These are phyloP conservation scores for Halyomorpha halys DNA, from an alignment of 1,140 invertebrate species.

Conservation along the genomic window DNA sequence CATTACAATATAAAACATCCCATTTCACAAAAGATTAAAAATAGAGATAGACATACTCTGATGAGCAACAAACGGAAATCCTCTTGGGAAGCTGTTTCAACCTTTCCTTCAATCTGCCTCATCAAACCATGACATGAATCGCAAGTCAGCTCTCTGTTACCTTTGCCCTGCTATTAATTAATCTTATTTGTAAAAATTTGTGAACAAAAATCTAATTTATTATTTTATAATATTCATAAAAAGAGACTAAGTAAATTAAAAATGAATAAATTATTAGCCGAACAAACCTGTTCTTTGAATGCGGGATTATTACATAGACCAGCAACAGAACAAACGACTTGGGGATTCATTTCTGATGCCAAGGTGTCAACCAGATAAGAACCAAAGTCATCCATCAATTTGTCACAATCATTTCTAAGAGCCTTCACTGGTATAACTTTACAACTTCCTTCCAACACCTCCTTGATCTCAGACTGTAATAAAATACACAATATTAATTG, in stretches of 20 bases:
- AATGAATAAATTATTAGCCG: too few species aligned
- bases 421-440: constrained; percentile 60
- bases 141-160: not conserved
- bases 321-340: constrained; percentile 69
- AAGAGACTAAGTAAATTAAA: too few species aligned
- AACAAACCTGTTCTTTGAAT: not conserved
- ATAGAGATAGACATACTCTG: not conserved
- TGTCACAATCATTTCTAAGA: constrained; percentile 65
- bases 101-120: constrained; percentile 8
- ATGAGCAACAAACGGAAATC: not conserved
- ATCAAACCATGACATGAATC: constrained; percentile 10
- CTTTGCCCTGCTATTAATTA: too few species aligned
- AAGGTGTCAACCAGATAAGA: constrained; percentile 72
- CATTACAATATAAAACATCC: not conserved
- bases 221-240: too few species aligned
- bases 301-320: constrained; percentile 68
- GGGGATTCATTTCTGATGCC: constrained; percentile 43
- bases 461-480: constrained; percentile 65
- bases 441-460: constrained; percentile 83
- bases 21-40: not conserved
- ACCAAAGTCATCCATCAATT: constrained; percentile 73
- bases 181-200: too few species aligned
- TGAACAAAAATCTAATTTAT: too few species aligned
- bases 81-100: constrained; percentile 3
- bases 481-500: too few species aligned